Conservation (phyloP, 2,113 vertebrate species). For the Rhynchomys soricoides region DNA sequence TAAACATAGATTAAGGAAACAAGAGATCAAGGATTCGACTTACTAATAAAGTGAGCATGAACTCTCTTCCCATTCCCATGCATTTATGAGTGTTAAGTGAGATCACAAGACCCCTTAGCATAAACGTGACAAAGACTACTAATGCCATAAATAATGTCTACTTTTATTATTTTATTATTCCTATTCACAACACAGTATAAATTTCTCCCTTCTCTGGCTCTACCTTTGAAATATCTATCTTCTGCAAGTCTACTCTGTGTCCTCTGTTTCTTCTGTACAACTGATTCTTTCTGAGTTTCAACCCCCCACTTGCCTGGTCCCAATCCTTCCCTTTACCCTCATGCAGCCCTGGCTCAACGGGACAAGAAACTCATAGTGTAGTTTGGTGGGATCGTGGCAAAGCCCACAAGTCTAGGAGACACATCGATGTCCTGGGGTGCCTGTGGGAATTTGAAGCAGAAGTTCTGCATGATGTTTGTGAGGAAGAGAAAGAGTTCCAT, state of each 20-base stretch:
- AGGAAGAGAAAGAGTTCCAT: conserved; percentile 81
- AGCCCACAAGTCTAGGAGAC: conserved; percentile 52
- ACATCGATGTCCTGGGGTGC: conserved; percentile 63
- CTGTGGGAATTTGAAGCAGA: conserved; percentile 53
- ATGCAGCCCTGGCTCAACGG: background rate
- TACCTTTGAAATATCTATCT: background rate
- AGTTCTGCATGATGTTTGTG: conserved; percentile 78
- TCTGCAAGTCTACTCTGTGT: background rate
- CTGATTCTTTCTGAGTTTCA: no score
- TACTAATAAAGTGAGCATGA: background rate
- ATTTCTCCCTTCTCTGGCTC: background rate
- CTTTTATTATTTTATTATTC: background rate
- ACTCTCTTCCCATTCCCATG: fast-evolving
- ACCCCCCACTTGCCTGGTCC: fast-evolving
- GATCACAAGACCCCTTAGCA: background rate
- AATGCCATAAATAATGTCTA: background rate
- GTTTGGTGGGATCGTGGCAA: conserved; percentile 56
- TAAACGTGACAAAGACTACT: background rate
- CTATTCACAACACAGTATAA: background rate
- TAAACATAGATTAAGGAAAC: background rate
- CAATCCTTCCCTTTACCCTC: background rate
- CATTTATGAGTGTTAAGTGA: background rate
- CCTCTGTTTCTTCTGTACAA: background rate
- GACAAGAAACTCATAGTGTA: conserved; percentile 73
- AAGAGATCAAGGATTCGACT: background rate